Base-by-base conservation (phyloP, 2,888 invertebrate genomes). In the Calameuta idolon region DNA sequence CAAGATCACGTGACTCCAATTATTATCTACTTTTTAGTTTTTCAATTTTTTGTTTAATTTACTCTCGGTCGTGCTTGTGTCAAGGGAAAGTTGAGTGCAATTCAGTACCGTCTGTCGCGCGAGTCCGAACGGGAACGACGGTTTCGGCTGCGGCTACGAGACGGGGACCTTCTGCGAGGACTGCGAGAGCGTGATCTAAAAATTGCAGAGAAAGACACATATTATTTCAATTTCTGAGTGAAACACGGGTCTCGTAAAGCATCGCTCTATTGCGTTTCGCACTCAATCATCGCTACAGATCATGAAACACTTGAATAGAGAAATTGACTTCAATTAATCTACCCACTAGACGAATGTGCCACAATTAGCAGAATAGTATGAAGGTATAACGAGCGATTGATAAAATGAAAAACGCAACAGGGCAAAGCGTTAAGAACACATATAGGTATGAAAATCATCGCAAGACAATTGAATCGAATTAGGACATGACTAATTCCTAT, bases 61-160 rank as follows among this genome's bases (percentile, higher is more conserved):
- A 9, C 23, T 55, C 23, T 23, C 55, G 23, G 5, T 55, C 23
- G 55, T 55, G 55, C 23, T 55, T 55, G 55, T 23, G 55, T 55
- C 55, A 55, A 23, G 55, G 55, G 55, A 55, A 23, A 55, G 23
- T 40, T 79, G 77, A 55, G 73, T 76, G 75, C 35, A 80, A 69
- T 79, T 87, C 81, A 88, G 79, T 91, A 91, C 88, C 91, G 90
- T 89, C 91, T 91, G 83, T 91, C 91, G 78, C 91, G 91, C 78
- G 91, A 91, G 78, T 91, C 90, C 80, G 91, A 91, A 82, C 91
- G 90, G 75, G 91, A 91, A 82, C 91, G 91, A 82, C 90, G 90
- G 82, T 91, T 90, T 84, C 91, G 89, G 88, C 91, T 91, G 83
- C 91, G 90, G 83, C 91, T 91, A 76, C 91, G 89, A 69, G 90